Evolutionary conservation across 2,113 vertebrate species (phyloP).

Genomic region (Eleginops maclovinus): DNA sequence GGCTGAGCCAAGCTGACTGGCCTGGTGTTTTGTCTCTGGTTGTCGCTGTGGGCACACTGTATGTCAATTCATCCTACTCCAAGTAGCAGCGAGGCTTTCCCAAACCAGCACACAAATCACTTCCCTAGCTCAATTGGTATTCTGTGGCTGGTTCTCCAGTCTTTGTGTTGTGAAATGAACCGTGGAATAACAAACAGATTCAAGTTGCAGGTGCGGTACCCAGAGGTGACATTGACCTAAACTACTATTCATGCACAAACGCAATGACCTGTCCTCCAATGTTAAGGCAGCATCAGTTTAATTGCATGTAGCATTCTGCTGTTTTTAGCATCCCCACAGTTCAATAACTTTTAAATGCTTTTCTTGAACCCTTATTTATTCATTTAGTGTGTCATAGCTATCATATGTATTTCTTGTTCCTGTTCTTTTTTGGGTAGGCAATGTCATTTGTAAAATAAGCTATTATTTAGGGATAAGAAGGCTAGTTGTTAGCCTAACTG

Average conservation of each 20-base stretch:
- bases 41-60: conserved; percentile 69
- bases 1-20: conserved; percentile 53
- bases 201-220: conserved; percentile 34
- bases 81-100: conserved; percentile 63
- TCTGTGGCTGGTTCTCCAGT: conserved; percentile 41
- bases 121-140: conserved; percentile 64
- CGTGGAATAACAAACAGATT: conserved; percentile 50
- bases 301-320: too few species aligned
- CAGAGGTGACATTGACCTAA: conserved; percentile 19
- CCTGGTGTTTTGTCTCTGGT: conserved; percentile 47
- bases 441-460: too few species aligned
- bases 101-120: conserved; percentile 72
- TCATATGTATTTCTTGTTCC: too few species aligned
- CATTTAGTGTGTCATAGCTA: not conserved
- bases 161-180: conserved; percentile 62
- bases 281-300: not conserved
- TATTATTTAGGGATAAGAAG: too few species aligned
- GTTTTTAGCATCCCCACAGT: not conserved
- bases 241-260: not conserved
- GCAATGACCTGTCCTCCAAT: not conserved
- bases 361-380: not conserved
- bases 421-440: too few species aligned
- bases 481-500: too few species aligned
- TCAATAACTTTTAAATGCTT: not conserved
- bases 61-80: conserved; percentile 73